Conservation (phyloP, 2,888 invertebrate species). For the Schrankia costaestrigalis region DNA sequence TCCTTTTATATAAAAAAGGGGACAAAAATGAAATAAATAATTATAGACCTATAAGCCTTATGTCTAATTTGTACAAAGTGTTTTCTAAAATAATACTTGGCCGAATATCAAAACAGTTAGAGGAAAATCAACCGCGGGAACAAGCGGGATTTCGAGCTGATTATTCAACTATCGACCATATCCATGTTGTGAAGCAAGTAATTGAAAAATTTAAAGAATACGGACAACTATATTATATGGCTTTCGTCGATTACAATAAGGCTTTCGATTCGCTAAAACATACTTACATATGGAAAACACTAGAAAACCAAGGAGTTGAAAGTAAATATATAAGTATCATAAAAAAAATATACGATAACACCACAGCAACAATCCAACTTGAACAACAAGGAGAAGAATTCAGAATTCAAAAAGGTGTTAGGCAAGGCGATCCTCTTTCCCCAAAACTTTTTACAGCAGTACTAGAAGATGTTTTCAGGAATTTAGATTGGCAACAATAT, state of each 20-base stretch:
- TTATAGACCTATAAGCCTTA: constrained; percentile 25
- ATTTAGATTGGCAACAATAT: constrained; percentile 5
- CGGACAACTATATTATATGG: not conserved
- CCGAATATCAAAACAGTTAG: constrained; percentile 15
- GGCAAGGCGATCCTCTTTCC: constrained; percentile 23
- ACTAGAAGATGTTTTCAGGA: constrained; percentile 2
- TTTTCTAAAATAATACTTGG: constrained; percentile 24
- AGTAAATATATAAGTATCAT: constrained; percentile 21
- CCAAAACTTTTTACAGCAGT: constrained; percentile 18
- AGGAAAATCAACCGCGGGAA: constrained; percentile 23
- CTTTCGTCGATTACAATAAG: constrained; percentile 24
- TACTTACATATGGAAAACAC: constrained; percentile 16
- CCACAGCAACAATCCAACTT: constrained; percentile 19
- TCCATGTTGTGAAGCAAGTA: constrained; percentile 13
- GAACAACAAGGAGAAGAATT: constrained; percentile 20
- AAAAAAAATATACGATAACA: constrained; percentile 20
- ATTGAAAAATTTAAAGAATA: constrained; percentile 13
- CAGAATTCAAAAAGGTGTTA: constrained; percentile 13
- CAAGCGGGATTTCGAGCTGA: constrained; percentile 27
- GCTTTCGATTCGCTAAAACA: constrained; percentile 24
- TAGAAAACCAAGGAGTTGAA: constrained; percentile 19
- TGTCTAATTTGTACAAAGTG: constrained; percentile 25
- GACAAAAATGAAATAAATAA: constrained; percentile 20
- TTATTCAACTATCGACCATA: constrained; percentile 12
- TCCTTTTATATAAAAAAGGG: constrained; percentile 23